Evolutionary conservation across 2,888 invertebrate genomes (phyloP).

Genomic region (Philhelius pedissequus): DNA sequence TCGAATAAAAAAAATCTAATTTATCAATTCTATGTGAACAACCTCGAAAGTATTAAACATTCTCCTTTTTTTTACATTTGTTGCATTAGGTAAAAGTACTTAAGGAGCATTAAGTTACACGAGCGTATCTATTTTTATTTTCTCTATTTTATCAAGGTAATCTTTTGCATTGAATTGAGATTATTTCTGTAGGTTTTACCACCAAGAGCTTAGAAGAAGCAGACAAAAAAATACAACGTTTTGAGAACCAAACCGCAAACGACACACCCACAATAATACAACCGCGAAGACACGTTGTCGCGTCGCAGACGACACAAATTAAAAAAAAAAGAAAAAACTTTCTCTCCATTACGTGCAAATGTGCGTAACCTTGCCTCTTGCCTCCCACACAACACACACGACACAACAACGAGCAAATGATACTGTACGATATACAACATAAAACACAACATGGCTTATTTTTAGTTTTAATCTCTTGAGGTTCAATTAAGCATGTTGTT

Average conservation of each 20-base stretch:
- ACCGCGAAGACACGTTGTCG: neutral
- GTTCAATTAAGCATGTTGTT: conserved; percentile 12
- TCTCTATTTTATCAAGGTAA: conserved; percentile 23
- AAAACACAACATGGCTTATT: conserved; percentile 38
- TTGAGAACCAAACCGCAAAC: neutral
- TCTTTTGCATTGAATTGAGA: conserved; percentile 26
- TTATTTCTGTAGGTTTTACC: conserved; percentile 7
- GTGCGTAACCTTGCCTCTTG: conserved; percentile 53
- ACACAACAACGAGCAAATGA: too few relatives aligned
- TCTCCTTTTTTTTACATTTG: neutral
- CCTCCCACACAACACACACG: conserved; percentile 18
- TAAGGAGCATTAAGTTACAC: conserved; percentile 17
- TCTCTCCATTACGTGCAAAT: conserved; percentile 40
- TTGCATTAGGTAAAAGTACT: conserved; percentile 30
- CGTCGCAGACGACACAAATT: neutral
- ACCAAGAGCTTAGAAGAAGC: neutral
- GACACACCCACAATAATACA: conserved; percentile 39
- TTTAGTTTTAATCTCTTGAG: conserved; percentile 20
- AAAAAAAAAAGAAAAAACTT: conserved; percentile 38
- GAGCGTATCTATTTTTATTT: neutral
- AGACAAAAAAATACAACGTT: neutral
- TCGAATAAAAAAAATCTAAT: neutral
- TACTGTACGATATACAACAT: neutral
- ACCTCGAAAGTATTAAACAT: conserved; percentile 7
- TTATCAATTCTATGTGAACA: conserved; percentile 1